Evolutionary conservation across 2,797 vertebrate genomes (phyloP).

Genomic region (Craterocephalus amniculus): DNA sequence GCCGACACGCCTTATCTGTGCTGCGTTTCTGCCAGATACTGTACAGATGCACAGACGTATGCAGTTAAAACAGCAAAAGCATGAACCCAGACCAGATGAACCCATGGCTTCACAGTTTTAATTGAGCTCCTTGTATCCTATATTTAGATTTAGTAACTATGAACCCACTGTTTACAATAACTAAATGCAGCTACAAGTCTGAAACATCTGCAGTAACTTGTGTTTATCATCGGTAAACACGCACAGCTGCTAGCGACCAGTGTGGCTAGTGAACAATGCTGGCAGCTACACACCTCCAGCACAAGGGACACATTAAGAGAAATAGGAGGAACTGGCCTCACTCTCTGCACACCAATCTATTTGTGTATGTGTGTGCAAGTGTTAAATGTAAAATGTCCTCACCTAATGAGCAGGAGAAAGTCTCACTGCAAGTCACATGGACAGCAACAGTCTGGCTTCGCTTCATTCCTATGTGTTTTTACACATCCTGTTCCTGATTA

Average conservation of each 20-base stretch:
- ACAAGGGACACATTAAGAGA: conserved; percentile 75
- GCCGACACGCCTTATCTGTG: conserved; percentile 69
- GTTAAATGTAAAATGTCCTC: conserved; percentile 55
- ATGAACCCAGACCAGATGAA: conserved; percentile 3
- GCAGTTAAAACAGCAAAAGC: conserved; percentile 32
- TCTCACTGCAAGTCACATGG: conserved; percentile 31
- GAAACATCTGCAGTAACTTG: conserved; percentile 36
- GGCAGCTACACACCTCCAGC: conserved; percentile 71
- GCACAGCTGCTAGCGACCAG: conserved; percentile 74
- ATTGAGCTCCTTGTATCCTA: conserved; percentile 13
- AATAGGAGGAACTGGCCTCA: conserved; percentile 72
- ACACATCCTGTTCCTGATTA: too few relatives aligned
- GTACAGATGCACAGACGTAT: conserved; percentile 37
- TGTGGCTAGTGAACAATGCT: conserved; percentile 76
- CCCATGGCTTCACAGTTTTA: conserved; percentile 14
- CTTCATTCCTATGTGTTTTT: not conserved
- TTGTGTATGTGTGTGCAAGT: conserved; percentile 9
- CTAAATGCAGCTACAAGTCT: conserved; percentile 17
- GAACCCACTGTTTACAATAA: conserved; percentile 24
- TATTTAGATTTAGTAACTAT: conserved; percentile 7
- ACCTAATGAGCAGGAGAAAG: conserved; percentile 43
- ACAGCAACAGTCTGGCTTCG: conserved; percentile 15
- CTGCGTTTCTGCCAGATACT: conserved; percentile 51
- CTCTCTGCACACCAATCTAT: conserved; percentile 46
- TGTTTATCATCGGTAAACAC: conserved; percentile 66